These are phyloP conservation scores for Drosophila koepferae DNA, from an alignment of 2,888 invertebrate species.

Conservation along the genomic window DNA sequence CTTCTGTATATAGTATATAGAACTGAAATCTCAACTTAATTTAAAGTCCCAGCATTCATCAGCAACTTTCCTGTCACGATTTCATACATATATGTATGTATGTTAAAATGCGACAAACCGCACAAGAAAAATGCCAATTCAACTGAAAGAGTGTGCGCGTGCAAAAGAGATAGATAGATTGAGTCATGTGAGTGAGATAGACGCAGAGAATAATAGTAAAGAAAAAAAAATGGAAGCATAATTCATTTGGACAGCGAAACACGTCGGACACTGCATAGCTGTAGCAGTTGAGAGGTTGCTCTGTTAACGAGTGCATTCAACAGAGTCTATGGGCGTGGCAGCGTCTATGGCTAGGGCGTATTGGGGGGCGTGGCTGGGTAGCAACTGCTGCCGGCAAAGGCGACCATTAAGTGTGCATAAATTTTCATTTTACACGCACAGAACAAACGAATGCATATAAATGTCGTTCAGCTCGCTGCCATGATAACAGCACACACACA, in stretches of 20 bases:
- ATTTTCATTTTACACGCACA: constrained; percentile 60
- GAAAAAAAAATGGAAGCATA: constrained; percentile 39
- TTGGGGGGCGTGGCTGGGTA: constrained; percentile 1
- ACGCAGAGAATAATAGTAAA: constrained; percentile 26
- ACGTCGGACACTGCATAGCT: constrained; percentile 13
- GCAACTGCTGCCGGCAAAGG: constrained; percentile 28
- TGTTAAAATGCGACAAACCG: constrained; percentile 52
- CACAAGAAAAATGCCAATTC: constrained; percentile 45
- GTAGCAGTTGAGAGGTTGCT: constrained; percentile 30
- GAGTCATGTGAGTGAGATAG: constrained; percentile 4
- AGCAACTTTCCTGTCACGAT: constrained; percentile 59
- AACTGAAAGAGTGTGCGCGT: not conserved
- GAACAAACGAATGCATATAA: constrained; percentile 58
- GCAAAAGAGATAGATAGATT: not conserved
- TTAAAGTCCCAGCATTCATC: constrained; percentile 53
- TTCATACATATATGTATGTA: constrained; percentile 39
- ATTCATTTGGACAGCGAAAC: constrained; percentile 49
- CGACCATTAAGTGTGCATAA: constrained; percentile 69
- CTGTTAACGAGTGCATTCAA: constrained; percentile 61
- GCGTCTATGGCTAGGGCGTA: constrained; percentile 5
- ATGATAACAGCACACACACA: constrained; percentile 40
- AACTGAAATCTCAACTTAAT: constrained; percentile 54
- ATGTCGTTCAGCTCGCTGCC: constrained; percentile 34
- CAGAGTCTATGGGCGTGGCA: constrained; percentile 53
- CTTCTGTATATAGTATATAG: not conserved